Percentiles rank a stretch among this genome's conserved stretches.
phyloP scores from a whole-genome alignment of 2,113 vertebrate species.

The Notiomystis cincta region DNA sequence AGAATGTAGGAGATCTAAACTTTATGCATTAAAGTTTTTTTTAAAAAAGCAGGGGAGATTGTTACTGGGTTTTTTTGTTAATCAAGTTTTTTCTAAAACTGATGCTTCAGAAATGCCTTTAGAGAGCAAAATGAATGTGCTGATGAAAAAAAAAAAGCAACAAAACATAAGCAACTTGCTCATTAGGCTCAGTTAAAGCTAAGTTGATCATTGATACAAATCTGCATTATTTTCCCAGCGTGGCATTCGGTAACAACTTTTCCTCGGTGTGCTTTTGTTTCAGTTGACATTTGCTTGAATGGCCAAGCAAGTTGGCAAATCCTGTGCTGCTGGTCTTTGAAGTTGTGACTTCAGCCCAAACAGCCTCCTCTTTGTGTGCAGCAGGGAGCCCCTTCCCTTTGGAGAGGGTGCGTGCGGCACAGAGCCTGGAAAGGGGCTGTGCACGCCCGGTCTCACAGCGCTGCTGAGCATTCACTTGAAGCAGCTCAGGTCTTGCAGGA shows the following conservation, averaged over 20 bases:
- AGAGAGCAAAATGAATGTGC: not conserved
- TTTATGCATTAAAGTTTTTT: not conserved
- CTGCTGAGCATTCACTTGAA: not conserved
- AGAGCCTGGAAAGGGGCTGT: not conserved
- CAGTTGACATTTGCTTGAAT: constrained; percentile 42
- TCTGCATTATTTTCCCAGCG: not conserved
- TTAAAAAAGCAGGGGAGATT: rapidly evolving
- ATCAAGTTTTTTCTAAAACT: not conserved
- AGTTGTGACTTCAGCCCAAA: constrained; percentile 43
- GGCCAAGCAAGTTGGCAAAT: constrained; percentile 43
- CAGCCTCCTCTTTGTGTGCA: constrained; percentile 9
- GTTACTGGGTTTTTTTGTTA: not conserved
- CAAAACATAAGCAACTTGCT: not conserved
- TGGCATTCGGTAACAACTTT: not conserved
- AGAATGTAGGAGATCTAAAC: not conserved
- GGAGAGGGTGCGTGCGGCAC: not conserved
- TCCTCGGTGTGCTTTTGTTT: constrained; percentile 24
- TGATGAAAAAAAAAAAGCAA: not conserved
- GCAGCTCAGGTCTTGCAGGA: not conserved
- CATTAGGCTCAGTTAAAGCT: not conserved
- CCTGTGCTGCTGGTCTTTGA: constrained; percentile 53
- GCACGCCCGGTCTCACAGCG: not conserved
- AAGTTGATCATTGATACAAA: not conserved
- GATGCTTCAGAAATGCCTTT: not conserved
- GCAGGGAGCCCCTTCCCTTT: not conserved